Evolutionary conservation across 2,888 invertebrate species (phyloP), one percentile per base, ranked within the genome.

Genomic region (Hanleya hanleyi): DNA sequence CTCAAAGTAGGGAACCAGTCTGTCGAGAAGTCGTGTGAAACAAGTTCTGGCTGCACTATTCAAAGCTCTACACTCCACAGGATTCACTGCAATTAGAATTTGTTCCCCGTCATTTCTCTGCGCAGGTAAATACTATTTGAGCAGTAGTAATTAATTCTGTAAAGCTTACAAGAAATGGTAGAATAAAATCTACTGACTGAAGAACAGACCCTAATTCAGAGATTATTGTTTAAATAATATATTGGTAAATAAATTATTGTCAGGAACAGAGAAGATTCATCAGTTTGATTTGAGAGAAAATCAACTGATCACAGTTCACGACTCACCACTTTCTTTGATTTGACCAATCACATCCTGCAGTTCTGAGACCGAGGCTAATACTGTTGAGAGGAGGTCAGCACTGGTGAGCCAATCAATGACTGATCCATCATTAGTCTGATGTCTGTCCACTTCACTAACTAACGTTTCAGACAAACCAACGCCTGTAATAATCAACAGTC

Each of bases 11-110:
- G 79, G 74, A n/a, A 79, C 80, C 9, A 87, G 69, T 64, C 82
- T 78, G 71, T 87, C 86, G 71, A 88, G 74, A 47, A 88, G 76
- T 38, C 85, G 85, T 6, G 81, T 84, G 68, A 88, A 87, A 15
- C 86, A 84, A 26, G 82, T 85, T 69, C 82, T 79, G 18, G 86
- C 86, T 33, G 86, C 83, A 71, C 84, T 81, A 4, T 83, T 81
- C 37, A 88, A 73, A 26, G 84, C 37, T 15, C 64, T 67, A 1
- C 41, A 26, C 47, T 73, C 75, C 33, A 57, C 57, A 0, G 22
- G 37, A 15, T 47, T 64, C 3, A 68, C 77, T 77, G 69, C 15
- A 41, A 73, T n/a, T n/a, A n/a, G n/a, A n/a, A n/a, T n/a, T n/a
- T n/a, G n/a, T n/a, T n/a, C n/a, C n/a, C n/a, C n/a, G n/a, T n/a